Base-by-base conservation (phyloP, 2,888 invertebrate genomes). In the Spisula subtruncata region DNA sequence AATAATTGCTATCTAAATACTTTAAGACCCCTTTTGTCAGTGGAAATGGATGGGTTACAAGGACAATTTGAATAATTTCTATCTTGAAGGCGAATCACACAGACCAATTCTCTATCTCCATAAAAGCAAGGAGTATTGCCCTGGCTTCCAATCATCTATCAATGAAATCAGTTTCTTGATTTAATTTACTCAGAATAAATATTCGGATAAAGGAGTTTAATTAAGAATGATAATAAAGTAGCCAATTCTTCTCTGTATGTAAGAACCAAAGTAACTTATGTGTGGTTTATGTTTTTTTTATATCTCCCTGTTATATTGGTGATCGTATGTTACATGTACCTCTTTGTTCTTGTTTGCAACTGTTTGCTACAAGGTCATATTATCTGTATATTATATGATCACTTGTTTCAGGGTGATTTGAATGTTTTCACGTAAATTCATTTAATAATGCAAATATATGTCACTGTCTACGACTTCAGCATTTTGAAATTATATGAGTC, bases 1-100 rank as follows among this genome's bases (percentile, higher is more conserved):
- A 66, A 25, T 66, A 66, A 66, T 66, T 66, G 60, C 25, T 66
- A 25, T 66, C 60, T 66, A 66, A 66, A 66, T 66, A 25, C 25
- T 66, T 66, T 66, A n/a, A 66, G 60, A 66, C 25, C 60, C 25
- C n/a, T 66, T 25, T n/a, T 66, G 60, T 66, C 60, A n/a, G 60
- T 25, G 60, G 25, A 25, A 66, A 66, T 66, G 60, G 60, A 66
- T 66, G 60, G 60, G 25, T 66, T 66, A 66, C 60, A 66, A 10
- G 25, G 25, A 25, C 8, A n/a, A 66, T 66, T 66, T 66, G 60
- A 66, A 66, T 66, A 66, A 66, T 66, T 66, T 25, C 60, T 25
- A 25, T 66, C 60, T 66, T n/a, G 25, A 66, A 10, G 25, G 60
- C 60, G 60, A 66, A 66, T 66, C 60, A 66, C 25, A 66, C 25